Evolutionary conservation across 2,113 vertebrate genomes (phyloP).

Genomic region (Mola mola): DNA sequence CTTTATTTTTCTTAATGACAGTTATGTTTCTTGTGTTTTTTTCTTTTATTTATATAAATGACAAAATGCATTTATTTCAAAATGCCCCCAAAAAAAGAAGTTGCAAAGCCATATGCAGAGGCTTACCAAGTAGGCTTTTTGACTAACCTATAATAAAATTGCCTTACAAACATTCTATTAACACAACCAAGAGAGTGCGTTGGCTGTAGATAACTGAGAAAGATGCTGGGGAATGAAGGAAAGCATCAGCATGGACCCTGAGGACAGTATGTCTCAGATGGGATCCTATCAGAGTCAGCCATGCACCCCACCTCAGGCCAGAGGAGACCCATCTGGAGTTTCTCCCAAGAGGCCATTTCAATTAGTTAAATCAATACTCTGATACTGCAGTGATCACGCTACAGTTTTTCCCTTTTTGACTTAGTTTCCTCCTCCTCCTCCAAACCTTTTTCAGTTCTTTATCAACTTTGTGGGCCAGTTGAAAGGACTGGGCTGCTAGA

Average conservation of each 20-base stretch:
- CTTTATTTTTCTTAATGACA: background rate
- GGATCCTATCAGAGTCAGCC: constrained; percentile 73
- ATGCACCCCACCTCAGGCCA: constrained; percentile 69
- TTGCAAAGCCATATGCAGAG: too few relatives aligned
- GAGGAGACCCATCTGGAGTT: constrained; percentile 75
- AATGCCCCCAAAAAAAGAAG: too few relatives aligned
- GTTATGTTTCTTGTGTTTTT: too few relatives aligned
- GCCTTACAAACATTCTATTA: constrained; percentile 40
- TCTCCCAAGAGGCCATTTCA: constrained; percentile 79
- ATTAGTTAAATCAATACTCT: constrained; percentile 81
- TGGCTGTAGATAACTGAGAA: constrained; percentile 58
- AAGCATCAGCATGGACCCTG: constrained; percentile 53
- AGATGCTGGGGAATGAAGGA: constrained; percentile 41
- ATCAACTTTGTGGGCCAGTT: constrained; percentile 64
- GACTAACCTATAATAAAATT: constrained; percentile 28
- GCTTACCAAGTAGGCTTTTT: constrained; percentile 12
- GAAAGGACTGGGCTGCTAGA: constrained; percentile 60
- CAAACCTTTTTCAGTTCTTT: constrained; percentile 72
- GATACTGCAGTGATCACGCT: constrained; percentile 58
- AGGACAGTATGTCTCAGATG: constrained; percentile 68
- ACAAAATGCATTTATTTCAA: too few relatives aligned
- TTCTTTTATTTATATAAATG: too few relatives aligned
- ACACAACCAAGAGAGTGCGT: constrained; percentile 45
- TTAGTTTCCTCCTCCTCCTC: constrained; percentile 75
- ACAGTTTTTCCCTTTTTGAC: constrained; percentile 66